Evolutionary conservation across 2,888 invertebrate species (phyloP).

Genomic region (Cosmopolites sordidus): DNA sequence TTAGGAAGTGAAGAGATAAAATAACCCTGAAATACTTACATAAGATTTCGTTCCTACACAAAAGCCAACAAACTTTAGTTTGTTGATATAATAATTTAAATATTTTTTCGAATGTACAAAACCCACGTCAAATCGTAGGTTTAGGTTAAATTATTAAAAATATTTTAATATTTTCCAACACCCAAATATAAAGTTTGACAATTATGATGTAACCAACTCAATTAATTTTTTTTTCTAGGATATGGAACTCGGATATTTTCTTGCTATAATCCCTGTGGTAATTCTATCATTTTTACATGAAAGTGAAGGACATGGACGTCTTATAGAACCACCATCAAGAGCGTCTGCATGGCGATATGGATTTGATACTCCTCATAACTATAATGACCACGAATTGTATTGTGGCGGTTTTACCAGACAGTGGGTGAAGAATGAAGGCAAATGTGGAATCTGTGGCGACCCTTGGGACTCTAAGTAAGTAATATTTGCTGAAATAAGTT

Average conservation of each 20-base stretch:
- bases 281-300: slow-evolving; percentile 15
- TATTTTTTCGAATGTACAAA: too few species aligned
- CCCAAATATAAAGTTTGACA: background rate
- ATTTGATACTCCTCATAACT: slow-evolving; percentile 82
- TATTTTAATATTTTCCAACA: background rate
- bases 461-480: slow-evolving; percentile 64
- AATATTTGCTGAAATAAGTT: too few species aligned
- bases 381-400: slow-evolving; percentile 84
- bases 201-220: background rate
- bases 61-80: slow-evolving; percentile 1
- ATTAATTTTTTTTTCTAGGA: slow-evolving; percentile 8
- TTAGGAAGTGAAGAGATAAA: too few species aligned
- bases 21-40: slow-evolving; percentile 2
- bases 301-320: slow-evolving; percentile 64
- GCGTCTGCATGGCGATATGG: slow-evolving; percentile 87
- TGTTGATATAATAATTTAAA: too few species aligned
- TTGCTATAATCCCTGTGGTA: slow-evolving; percentile 1
- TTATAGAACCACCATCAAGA: slow-evolving; percentile 81
- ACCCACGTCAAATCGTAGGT: too few species aligned
- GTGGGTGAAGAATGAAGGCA: slow-evolving; percentile 75
- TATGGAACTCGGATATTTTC: slow-evolving; percentile 12
- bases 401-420: slow-evolving; percentile 85
- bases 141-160: background rate
- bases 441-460: slow-evolving; percentile 85
- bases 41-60: slow-evolving; percentile 1